phyloP scores from a whole-genome alignment of 2,888 invertebrate species.

The Esperia sulphurella region DNA sequence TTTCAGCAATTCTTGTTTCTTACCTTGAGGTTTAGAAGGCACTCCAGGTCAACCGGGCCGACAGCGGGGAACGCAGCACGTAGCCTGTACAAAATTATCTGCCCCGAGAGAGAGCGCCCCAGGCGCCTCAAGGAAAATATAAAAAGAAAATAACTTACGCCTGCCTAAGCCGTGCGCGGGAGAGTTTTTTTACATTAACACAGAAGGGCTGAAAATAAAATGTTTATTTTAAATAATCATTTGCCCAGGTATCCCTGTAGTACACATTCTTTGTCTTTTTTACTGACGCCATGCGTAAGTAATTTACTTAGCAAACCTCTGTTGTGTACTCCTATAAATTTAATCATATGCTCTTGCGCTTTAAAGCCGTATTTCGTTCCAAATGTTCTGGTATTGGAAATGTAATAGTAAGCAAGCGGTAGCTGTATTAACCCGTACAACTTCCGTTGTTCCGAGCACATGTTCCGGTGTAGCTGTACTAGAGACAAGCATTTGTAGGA shows the following conservation, averaged over 20 bases:
- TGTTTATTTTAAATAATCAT: constrained; percentile 49
- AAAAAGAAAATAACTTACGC: constrained; percentile 68
- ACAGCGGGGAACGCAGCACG: constrained; percentile 57
- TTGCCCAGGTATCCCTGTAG: constrained; percentile 28
- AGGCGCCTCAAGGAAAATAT: constrained; percentile 56
- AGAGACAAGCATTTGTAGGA: constrained; percentile 56
- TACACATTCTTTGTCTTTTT: constrained; percentile 25
- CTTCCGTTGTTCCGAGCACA: constrained; percentile 31
- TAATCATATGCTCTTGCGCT: constrained; percentile 21
- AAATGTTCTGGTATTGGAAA: constrained; percentile 26
- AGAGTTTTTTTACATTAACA: constrained; percentile 50
- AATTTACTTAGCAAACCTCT: constrained; percentile 22
- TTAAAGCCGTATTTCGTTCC: constrained; percentile 1
- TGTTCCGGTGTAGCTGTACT: constrained; percentile 30
- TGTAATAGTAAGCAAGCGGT: constrained; percentile 31
- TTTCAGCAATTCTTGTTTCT: constrained; percentile 27
- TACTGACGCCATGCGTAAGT: constrained; percentile 13
- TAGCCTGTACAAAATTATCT: constrained; percentile 65
- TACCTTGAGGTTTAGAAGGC: constrained; percentile 38
- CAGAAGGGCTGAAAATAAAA: constrained; percentile 49
- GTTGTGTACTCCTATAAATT: constrained; percentile 19
- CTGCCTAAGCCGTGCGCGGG: constrained; percentile 49
- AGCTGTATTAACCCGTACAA: constrained; percentile 33
- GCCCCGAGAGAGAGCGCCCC: constrained; percentile 53
- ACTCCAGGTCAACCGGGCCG: constrained; percentile 48